Conservation (phyloP, 2,888 invertebrate genomes). For the Caradrina kadenii region DNA sequence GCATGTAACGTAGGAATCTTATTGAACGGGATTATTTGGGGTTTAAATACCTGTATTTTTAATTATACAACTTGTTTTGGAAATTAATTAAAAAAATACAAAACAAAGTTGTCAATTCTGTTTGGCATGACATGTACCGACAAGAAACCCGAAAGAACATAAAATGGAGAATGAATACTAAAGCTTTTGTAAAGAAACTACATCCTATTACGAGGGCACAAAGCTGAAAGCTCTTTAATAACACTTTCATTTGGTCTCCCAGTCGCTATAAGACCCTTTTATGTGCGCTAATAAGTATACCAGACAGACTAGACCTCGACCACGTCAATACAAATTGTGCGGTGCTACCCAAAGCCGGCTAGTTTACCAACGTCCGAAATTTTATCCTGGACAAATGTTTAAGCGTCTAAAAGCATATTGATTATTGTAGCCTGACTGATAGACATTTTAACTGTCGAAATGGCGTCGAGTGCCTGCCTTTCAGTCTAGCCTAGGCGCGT, state of each 20-base stretch:
- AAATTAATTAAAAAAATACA: no score
- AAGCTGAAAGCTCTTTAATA: conserved; percentile 17
- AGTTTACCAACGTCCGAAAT: conserved; percentile 64
- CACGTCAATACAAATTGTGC: conserved; percentile 41
- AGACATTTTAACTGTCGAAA: conserved; percentile 71
- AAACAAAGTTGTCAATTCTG: not conserved
- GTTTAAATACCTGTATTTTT: conserved; percentile 5
- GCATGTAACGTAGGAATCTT: not conserved
- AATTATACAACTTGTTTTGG: not conserved
- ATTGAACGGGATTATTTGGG: not conserved
- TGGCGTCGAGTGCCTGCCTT: conserved; percentile 61
- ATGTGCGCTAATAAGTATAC: conserved; percentile 5
- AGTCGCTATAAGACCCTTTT: not conserved
- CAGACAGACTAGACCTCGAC: conserved; percentile 7
- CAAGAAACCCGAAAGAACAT: not conserved
- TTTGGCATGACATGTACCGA: not conserved
- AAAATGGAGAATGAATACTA: not conserved
- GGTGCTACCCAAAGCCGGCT: conserved; percentile 24
- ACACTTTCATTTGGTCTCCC: conserved; percentile 5
- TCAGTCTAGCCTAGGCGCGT: conserved; percentile 70
- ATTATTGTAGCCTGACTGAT: conserved; percentile 77
- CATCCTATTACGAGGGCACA: not conserved
- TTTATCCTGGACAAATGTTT: conserved; percentile 70
- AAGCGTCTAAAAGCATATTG: conserved; percentile 78
- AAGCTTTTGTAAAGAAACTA: conserved; percentile 10